Evolutionary conservation across 2,113 vertebrate species (phyloP).

Genomic region (Grammomys surdaster): DNA sequence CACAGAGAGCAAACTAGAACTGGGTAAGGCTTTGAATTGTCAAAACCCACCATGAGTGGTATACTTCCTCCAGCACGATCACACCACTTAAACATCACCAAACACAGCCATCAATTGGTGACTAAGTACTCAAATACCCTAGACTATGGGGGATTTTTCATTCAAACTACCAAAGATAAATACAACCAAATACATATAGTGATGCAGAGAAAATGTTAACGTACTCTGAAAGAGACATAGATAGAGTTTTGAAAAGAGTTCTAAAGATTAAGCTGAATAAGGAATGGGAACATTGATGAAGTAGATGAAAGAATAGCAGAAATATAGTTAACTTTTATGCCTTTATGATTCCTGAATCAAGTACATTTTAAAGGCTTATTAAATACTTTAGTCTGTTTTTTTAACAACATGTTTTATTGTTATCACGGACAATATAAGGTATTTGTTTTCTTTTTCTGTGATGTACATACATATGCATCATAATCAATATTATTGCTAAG

Average conservation of each 20-base stretch:
- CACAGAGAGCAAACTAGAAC: too few relatives aligned
- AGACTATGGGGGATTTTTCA: not conserved
- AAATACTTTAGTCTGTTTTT: not conserved
- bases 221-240: not conserved
- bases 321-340: not conserved
- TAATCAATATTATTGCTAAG: not conserved
- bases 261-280: not conserved
- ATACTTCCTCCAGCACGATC: too few relatives aligned
- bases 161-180: not conserved
- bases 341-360: not conserved
- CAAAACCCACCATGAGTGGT: not conserved
- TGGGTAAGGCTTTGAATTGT: not conserved
- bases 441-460: not conserved
- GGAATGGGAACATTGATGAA: not conserved
- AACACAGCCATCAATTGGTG: not conserved
- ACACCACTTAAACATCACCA: not conserved
- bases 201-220: not conserved
- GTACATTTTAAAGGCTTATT: not conserved
- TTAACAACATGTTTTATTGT: not conserved
- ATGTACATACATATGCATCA: not conserved
- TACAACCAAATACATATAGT: not conserved
- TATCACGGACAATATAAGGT: not conserved
- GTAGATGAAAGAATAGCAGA: not conserved
- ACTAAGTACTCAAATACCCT: not conserved
- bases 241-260: not conserved